Percentiles rank a stretch among this genome's conserved stretches.
These are phyloP conservation scores for Lontra canadensis DNA, from an alignment of 2,113 vertebrate genomes.

Conservation along the genomic window DNA sequence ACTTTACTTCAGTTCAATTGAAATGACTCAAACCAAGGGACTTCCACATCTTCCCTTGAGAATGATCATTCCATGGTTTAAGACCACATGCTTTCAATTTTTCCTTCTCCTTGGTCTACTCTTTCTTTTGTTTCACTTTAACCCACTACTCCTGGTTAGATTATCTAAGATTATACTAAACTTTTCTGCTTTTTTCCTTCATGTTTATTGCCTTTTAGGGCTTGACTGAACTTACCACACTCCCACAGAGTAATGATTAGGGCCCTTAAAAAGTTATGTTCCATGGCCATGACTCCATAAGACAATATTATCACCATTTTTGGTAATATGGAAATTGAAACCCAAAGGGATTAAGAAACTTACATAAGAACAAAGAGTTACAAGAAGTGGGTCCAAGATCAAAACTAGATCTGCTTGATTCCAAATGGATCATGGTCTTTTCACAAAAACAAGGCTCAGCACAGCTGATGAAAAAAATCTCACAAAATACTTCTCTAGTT, in stretches of 20 bases:
- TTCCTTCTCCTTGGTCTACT: not conserved
- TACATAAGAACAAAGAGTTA: not conserved
- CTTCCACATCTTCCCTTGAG: not conserved
- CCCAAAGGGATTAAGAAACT: not conserved
- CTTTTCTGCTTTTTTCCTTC: not conserved
- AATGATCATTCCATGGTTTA: slow-evolving; percentile 38
- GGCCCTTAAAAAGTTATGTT: slow-evolving; percentile 16
- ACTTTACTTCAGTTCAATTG: slow-evolving; percentile 22
- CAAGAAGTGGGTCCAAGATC: not conserved
- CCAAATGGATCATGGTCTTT: not conserved
- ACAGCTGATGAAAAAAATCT: not conserved
- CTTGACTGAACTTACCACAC: not conserved
- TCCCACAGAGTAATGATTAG: not conserved
- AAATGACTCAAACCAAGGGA: slow-evolving; percentile 49
- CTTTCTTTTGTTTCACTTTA: slow-evolving; percentile 46
- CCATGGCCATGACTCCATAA: not conserved
- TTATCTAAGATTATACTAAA: not conserved
- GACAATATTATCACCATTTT: not conserved
- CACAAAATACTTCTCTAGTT: slow-evolving; percentile 45
- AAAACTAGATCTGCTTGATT: not conserved
- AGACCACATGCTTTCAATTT: slow-evolving; percentile 22
- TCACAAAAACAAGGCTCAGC: not conserved
- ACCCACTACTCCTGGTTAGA: not conserved
- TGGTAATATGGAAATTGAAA: not conserved
- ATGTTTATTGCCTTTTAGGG: slow-evolving; percentile 6